These are phyloP conservation scores for Syngnathus rostellatus DNA, from an alignment of 2,797 vertebrate species.

Conservation along the genomic window DNA sequence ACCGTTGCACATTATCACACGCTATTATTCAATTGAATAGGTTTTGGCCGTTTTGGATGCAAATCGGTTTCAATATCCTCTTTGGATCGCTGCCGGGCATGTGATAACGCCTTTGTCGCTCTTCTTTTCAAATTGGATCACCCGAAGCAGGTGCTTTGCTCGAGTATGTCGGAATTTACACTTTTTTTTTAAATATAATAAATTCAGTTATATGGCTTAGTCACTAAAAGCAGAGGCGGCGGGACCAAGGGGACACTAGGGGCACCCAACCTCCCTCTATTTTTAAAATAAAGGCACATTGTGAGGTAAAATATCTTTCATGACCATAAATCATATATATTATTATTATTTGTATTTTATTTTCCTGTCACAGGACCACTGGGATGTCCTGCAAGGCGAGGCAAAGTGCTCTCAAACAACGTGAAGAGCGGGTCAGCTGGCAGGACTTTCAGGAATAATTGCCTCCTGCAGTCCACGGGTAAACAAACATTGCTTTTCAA, in stretches of 20 bases:
- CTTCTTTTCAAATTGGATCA: background rate
- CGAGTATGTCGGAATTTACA: background rate
- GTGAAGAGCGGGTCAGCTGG: background rate
- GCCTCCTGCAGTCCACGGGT: background rate
- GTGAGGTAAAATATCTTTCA: no score
- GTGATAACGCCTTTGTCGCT: background rate
- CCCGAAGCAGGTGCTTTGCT: background rate
- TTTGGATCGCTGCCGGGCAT: constrained; percentile 14
- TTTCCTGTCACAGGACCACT: background rate
- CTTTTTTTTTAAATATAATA: background rate
- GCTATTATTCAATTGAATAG: constrained; percentile 44
- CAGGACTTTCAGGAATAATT: background rate
- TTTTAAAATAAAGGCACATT: no score
- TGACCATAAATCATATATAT: no score
- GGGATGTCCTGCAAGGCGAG: background rate
- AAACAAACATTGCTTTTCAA: constrained; percentile 5
- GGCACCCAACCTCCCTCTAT: no score
- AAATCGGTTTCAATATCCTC: constrained; percentile 22
- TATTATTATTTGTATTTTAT: no score
- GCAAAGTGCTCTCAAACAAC: background rate
- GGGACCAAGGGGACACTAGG: no score
- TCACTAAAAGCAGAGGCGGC: no score
- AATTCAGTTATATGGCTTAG: no score
- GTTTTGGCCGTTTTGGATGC: constrained; percentile 33
- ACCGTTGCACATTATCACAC: constrained; percentile 26